Evolutionary conservation across 1,140 invertebrate species (phyloP).

Genomic region (Tetramorium simillimum): DNA sequence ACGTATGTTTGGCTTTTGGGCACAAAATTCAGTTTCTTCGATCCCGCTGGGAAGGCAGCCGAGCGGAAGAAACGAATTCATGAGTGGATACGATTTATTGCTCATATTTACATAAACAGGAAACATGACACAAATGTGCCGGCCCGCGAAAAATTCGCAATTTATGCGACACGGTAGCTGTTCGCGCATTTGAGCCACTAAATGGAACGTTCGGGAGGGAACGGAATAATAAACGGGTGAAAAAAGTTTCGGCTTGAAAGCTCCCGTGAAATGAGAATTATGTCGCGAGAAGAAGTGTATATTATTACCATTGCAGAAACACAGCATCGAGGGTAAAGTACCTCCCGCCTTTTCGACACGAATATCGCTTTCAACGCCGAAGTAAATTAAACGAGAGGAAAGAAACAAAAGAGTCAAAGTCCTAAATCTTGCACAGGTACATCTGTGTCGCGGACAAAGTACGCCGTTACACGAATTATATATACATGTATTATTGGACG

Average conservation of each 20-base stretch:
- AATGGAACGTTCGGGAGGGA: slow-evolving; percentile 40
- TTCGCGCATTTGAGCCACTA: slow-evolving; percentile 56
- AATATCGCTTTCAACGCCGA: slow-evolving; percentile 2
- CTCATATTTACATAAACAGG: slow-evolving; percentile 81
- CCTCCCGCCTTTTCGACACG: slow-evolving; percentile 1
- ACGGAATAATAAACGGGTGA: slow-evolving; percentile 13
- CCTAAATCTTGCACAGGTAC: background rate
- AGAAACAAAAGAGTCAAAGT: background rate
- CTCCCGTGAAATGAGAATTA: slow-evolving; percentile 57
- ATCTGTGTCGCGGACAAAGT: background rate
- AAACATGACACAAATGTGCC: slow-evolving; percentile 76
- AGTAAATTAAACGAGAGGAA: background rate
- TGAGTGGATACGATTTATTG: slow-evolving; percentile 82
- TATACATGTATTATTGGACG: background rate
- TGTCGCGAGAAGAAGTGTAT: slow-evolving; percentile 46
- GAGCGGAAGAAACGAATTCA: slow-evolving; percentile 83
- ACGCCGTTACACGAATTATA: background rate
- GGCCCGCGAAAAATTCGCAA: slow-evolving; percentile 67
- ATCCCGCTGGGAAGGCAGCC: slow-evolving; percentile 66
- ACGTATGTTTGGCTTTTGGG: slow-evolving; percentile 2
- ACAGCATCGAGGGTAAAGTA: background rate
- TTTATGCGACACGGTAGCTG: slow-evolving; percentile 60
- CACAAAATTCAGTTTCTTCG: slow-evolving; percentile 49
- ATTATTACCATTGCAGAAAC: slow-evolving; percentile 14
- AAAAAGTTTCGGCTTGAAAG: slow-evolving; percentile 59